Evolutionary conservation across 2,113 vertebrate species (phyloP), one percentile per base, ranked within the genome.

Genomic region (Heliornis fulica): DNA sequence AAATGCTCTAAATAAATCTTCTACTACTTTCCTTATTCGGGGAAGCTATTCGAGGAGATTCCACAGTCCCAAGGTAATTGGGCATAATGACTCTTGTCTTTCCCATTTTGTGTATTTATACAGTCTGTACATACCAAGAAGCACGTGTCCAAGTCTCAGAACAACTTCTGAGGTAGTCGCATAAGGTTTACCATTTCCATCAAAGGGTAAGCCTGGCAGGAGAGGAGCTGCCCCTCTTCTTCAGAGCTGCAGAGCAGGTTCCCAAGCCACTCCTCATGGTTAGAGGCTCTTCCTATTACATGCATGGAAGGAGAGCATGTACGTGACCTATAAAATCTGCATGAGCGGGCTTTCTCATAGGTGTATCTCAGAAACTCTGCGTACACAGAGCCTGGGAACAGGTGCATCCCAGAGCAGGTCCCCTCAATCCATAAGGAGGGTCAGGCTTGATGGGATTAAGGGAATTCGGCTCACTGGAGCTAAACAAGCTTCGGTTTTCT

Each of bases 11-110:
- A 90, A 87, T 81, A 84, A 29, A 84, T 53, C 38, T 93, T 87
- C 32, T 23, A 38, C 43, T 80, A 5, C 57, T 90, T 80, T 40
- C 90, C 79, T 74, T 93, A 41, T 93, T 93, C 94, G 76, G 63
- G 75, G 54, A 70, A 88, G 71, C 59, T 94, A 46, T 93, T 93
- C 76, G 66, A 86, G 71, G 60, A 83, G 68, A 89, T 93, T 90
- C 60, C 72, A 68, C 11, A n/a, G 64, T 89, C 86, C 72, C 83
- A 95, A 89, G 72, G 80, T 89, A 92, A 84, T 9, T 83, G 22
- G 38, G 36, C 51, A 5, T 16, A 17, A 56, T 38, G 72, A 82
- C 41, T 83, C 68, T 81, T 32, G 66, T 10, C 56, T 48, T 75
- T 78, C 80, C 51, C 21, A 22, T 91, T 83, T 81, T 8, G 9